These are phyloP conservation scores for Pachliopta kotzebuea DNA, from an alignment of 2,888 invertebrate species.

Conservation along the genomic window DNA sequence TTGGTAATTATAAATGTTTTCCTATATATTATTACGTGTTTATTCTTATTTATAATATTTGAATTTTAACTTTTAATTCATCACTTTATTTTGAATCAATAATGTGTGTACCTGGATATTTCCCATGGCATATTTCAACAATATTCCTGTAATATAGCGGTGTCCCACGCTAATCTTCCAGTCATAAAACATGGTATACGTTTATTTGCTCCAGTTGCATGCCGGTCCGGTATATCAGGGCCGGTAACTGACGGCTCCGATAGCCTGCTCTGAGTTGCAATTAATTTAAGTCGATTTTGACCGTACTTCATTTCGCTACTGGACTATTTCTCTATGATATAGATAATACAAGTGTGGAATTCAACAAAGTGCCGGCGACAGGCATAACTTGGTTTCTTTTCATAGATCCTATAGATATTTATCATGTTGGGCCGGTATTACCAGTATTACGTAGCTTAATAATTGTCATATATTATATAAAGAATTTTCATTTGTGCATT, in stretches of 20 bases:
- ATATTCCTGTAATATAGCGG: constrained; percentile 18
- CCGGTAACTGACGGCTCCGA: constrained; percentile 44
- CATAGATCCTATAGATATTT: constrained; percentile 5
- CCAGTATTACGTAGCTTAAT: constrained; percentile 8
- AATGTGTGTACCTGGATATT: constrained; percentile 19
- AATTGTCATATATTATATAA: constrained; percentile 5
- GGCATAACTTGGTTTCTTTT: constrained; percentile 12
- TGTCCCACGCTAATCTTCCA: constrained; percentile 29
- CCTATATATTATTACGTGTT: not conserved
- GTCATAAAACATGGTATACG: constrained; percentile 23
- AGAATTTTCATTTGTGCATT: not conserved
- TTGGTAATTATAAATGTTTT: not conserved
- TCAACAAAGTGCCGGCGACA: constrained; percentile 18
- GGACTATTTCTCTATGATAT: constrained; percentile 13
- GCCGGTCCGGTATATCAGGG: constrained; percentile 28
- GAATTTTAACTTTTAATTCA: too few relatives aligned
- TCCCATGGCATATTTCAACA: constrained; percentile 3
- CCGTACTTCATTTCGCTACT: constrained; percentile 28
- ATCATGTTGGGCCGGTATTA: constrained; percentile 10
- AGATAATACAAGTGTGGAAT: constrained; percentile 24
- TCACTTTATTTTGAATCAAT: constrained; percentile 14
- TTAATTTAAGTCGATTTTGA: constrained; percentile 45
- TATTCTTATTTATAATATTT: too few relatives aligned
- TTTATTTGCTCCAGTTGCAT: constrained; percentile 26
- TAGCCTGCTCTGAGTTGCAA: constrained; percentile 47